Base-by-base conservation (phyloP, 1,140 invertebrate species). In the Diachasma alloeum region DNA sequence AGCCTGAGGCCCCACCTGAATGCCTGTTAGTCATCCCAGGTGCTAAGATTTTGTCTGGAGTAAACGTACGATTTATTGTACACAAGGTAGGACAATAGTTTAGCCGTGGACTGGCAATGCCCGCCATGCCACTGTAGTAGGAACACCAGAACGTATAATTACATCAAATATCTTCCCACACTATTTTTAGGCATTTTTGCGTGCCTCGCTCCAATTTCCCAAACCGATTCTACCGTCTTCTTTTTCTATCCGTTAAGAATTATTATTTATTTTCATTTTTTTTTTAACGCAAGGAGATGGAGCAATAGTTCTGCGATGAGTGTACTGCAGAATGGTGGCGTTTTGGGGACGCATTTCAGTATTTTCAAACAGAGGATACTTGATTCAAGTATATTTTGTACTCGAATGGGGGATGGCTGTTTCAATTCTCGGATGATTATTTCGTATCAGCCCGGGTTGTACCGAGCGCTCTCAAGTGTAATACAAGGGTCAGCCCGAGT, bases 161-260 rank as follows among this genome's bases (percentile, higher is more conserved):
- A 83, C 79, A 68, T 71, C 74, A 72, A 80, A 77, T 80, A 82
- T 81, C 80, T 83, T 83, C 82, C 82, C 80, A 82, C 79, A 82
- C 78, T 81, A 81, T 82, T 83, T 83, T 82, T 79, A 76, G 39
- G 36, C 46, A 77, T 79, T 80, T 83, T 83, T 80, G 81, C 81
- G 81, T 81, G 82, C 76, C 78, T 76, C 59, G 77, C 76, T 75
- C 80, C 80, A 79, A 82, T 82, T 83, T 83, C 63, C 78, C 74
- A 81, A 71, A 79, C 79, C 79, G 73, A 80, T 74, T 48, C 76
- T 15, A 56, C 36, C 42, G 22, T 22, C 42, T 19, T 59, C n/a
- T 26, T 70, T 73, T 46, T 76, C 63, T 22, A 39, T 39, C 24
- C 73, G 37, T 66, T 36, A 31, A 66, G 4, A 15, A 66, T 70